phyloP scores from a whole-genome alignment of 2,113 vertebrate species.

The Phaethon lepturus region DNA sequence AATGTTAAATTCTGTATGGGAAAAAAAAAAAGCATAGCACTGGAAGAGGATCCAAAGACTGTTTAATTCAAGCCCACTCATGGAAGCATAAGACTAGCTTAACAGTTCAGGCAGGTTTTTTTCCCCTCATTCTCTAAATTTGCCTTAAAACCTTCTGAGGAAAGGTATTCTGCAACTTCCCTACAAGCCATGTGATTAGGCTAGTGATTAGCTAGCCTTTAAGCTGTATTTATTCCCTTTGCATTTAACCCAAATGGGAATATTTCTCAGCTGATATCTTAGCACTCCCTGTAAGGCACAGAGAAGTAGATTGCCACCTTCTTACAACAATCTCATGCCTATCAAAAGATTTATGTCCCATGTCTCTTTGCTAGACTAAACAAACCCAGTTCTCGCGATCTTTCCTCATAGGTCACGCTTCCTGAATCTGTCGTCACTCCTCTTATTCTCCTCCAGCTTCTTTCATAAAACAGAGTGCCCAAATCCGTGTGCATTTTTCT shows the following conservation, averaged over 20 bases:
- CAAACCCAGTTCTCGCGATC: conserved; percentile 12
- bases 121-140: background rate
- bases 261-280: background rate
- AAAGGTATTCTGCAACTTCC: background rate
- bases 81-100: background rate
- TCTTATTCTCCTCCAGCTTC: background rate
- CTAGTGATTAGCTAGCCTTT: background rate
- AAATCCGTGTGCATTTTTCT: background rate
- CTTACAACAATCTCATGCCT: background rate
- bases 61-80: conserved; percentile 40
- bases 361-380: conserved; percentile 11
- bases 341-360: background rate
- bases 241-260: background rate
- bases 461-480: background rate
- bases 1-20: background rate
- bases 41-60: conserved; percentile 19
- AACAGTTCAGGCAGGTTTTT: background rate
- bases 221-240: background rate
- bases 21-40: background rate
- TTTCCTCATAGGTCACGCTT: background rate
- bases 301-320: background rate
- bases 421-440: background rate
- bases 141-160: background rate
- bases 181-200: background rate
- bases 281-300: background rate